Conservation (phyloP, 1,140 invertebrate species). For the Drosophila aff. region DNA sequence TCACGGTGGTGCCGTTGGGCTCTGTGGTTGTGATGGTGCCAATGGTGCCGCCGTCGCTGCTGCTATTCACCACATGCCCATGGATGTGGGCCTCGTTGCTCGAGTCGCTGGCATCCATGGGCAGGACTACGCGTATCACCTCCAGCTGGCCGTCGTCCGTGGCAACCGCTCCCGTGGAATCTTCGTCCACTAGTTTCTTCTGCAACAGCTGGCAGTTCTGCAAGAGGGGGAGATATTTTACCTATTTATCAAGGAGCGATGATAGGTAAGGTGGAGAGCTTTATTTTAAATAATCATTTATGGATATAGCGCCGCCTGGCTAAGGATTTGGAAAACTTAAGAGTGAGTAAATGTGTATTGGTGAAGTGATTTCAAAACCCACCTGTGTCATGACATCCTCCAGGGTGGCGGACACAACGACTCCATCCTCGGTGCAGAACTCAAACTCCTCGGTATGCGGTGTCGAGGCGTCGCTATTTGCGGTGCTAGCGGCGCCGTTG, state of each 20-base stretch:
- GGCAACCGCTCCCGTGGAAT: slow-evolving; percentile 34
- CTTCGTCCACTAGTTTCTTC: slow-evolving; percentile 59
- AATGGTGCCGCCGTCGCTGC: slow-evolving; percentile 49
- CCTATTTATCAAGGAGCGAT: slow-evolving; percentile 31
- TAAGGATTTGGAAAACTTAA: neutral
- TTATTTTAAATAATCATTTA: slow-evolving; percentile 5
- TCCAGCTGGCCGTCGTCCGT: slow-evolving; percentile 55
- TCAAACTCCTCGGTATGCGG: slow-evolving; percentile 60
- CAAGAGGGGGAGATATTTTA: slow-evolving; percentile 36
- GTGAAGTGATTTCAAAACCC: neutral
- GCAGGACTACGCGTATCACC: slow-evolving; percentile 79
- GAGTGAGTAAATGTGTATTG: neutral
- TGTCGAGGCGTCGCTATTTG: slow-evolving; percentile 28
- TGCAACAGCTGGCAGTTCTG: slow-evolving; percentile 74
- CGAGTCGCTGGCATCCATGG: slow-evolving; percentile 82
- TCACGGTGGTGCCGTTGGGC: slow-evolving; percentile 39
- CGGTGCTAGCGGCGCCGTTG: slow-evolving; percentile 18
- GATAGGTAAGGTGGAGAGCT: slow-evolving; percentile 8
- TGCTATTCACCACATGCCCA: slow-evolving; percentile 61
- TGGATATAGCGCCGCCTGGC: neutral
- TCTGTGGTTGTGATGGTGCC: slow-evolving; percentile 44
- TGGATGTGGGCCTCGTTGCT: slow-evolving; percentile 71
- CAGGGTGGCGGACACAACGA: slow-evolving; percentile 74
- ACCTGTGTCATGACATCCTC: slow-evolving; percentile 82
- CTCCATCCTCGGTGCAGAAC: slow-evolving; percentile 73